phyloP scores from a whole-genome alignment of 1,140 invertebrate species.

The Macrobrachium rosenbergii region DNA sequence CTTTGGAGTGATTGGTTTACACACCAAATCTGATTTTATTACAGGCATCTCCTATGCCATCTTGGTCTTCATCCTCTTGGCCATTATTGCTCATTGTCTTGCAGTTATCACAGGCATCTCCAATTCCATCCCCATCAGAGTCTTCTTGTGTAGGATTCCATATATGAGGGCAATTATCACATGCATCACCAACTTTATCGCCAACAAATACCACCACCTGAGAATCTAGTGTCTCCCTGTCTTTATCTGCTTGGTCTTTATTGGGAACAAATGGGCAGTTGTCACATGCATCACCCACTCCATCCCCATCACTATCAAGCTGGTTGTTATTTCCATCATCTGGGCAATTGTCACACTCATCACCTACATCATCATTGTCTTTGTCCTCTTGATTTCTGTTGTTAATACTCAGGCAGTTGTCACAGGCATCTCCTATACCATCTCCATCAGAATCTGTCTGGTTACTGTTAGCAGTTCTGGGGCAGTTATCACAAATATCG shows the following conservation, averaged over 20 bases:
- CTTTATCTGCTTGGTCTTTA: conserved; percentile 76
- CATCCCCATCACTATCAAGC: conserved; percentile 91
- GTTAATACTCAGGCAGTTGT: too few species aligned
- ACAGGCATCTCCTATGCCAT: too few species aligned
- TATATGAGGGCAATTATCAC: conserved; percentile 73
- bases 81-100: conserved; percentile 77
- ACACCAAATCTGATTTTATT: too few species aligned
- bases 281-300: conserved; percentile 90
- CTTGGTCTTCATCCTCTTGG: conserved; percentile 69
- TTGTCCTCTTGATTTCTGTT: too few species aligned
- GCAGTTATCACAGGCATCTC: conserved; percentile 74
- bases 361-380: conserved; percentile 66
- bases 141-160: conserved; percentile 73
- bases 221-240: conserved; percentile 84
- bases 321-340: conserved; percentile 91
- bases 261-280: conserved; percentile 85
- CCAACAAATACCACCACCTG: conserved; percentile 85
- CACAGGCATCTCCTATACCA: too few species aligned
- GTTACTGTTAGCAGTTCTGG: too few species aligned
- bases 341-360: conserved; percentile 88
- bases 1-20: too few species aligned
- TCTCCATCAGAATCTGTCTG: too few species aligned
- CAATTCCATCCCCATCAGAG: conserved; percentile 85
- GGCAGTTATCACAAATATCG: too few species aligned
- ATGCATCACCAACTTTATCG: conserved; percentile 87